phyloP scores from a whole-genome alignment of 2,113 vertebrate species.

The Probosciger aterrimus region DNA sequence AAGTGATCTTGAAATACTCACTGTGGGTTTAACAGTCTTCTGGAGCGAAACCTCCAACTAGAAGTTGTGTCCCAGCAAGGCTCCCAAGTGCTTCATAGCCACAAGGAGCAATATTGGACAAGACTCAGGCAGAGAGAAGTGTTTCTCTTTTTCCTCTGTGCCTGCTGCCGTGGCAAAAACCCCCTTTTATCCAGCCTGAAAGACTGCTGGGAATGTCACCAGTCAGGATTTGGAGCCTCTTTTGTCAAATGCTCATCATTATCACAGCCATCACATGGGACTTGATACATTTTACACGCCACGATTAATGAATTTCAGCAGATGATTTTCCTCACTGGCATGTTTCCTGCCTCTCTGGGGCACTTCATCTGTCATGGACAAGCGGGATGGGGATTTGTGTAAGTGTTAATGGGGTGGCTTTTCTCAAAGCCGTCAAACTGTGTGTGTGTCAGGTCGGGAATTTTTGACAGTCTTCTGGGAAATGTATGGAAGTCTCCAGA shows the following conservation, averaged over 20 bases:
- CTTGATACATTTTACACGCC: neutral
- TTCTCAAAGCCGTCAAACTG: neutral
- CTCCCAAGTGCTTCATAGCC: neutral
- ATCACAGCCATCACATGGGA: neutral
- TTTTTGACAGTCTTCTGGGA: neutral
- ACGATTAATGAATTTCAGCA: neutral
- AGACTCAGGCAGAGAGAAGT: neutral
- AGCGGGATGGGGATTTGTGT: neutral
- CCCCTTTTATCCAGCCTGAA: neutral
- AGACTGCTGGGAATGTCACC: neutral
- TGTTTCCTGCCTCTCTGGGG: neutral
- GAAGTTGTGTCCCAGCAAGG: neutral
- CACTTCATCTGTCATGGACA: neutral
- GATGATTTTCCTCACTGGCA: neutral
- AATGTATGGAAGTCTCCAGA: neutral
- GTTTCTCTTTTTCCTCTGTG: neutral
- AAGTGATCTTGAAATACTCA: neutral
- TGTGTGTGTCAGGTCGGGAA: rapidly evolving
- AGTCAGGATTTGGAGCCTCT: neutral
- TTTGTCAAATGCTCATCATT: rapidly evolving
- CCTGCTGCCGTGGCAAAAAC: neutral
- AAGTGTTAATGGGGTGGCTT: neutral
- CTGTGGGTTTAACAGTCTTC: neutral
- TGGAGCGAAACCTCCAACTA: neutral
- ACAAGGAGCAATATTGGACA: rapidly evolving